phyloP scores from a whole-genome alignment of 2,797 vertebrate species.

The Paratrypauchen microcephalus region DNA sequence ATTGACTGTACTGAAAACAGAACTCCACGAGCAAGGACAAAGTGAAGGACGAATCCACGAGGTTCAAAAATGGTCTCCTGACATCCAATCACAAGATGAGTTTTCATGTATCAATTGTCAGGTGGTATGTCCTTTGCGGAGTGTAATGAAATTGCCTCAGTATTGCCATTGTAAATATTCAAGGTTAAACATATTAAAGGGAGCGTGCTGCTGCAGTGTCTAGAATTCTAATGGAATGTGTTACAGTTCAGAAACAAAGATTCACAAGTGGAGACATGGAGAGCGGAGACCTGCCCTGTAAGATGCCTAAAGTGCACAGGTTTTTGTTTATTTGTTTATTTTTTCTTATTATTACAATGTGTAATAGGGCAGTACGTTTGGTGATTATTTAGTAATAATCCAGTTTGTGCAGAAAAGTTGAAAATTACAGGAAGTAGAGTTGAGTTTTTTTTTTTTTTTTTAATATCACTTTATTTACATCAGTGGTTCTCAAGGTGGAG shows the following conservation, averaged over 20 bases:
- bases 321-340: no score
- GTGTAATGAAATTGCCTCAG: slow-evolving; percentile 1
- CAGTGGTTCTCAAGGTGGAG: no score
- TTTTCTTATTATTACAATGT: no score
- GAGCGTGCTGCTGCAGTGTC: neutral
- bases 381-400: no score
- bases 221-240: slow-evolving; percentile 3
- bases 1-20: neutral
- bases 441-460: no score
- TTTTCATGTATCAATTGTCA: slow-evolving; percentile 14
- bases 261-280: neutral
- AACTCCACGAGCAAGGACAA: neutral
- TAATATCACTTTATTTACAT: no score
- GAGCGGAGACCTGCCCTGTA: no score
- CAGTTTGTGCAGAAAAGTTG: no score
- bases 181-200: slow-evolving; percentile 7
- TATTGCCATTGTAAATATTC: slow-evolving; percentile 3
- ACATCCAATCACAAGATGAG: neutral
- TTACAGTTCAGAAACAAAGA: neutral
- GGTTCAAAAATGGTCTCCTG: neutral
- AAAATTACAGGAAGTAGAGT: no score
- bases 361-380: no score
- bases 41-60: neutral
- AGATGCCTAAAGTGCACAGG: no score
- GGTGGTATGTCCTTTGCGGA: neutral